A percentile compares a stretch with the other conserved stretches of the same genome.
Evolutionary conservation across 2,113 vertebrate genomes (phyloP).

Genomic region (Mystacornis crossleyi): DNA sequence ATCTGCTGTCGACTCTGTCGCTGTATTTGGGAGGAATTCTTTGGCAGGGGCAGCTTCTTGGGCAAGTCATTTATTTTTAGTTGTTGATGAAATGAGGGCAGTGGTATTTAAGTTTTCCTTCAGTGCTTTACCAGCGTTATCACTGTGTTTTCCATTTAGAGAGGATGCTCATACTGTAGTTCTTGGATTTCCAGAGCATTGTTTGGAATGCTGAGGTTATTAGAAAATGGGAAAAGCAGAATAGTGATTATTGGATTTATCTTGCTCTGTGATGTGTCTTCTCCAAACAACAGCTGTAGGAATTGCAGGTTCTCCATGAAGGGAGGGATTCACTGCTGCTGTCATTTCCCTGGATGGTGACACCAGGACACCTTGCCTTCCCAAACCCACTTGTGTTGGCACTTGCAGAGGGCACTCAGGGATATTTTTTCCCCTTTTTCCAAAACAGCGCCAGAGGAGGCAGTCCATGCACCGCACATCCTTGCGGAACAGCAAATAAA

Average conservation of each 20-base stretch:
- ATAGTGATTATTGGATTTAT: not conserved
- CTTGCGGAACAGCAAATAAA: not conserved
- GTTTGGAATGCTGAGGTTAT: not conserved
- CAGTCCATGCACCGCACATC: accelerated
- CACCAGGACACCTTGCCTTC: not conserved
- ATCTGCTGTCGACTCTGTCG: not conserved
- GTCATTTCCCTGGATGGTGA: not conserved
- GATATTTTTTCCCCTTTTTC: not conserved
- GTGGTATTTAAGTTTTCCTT: not conserved
- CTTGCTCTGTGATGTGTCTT: not conserved
- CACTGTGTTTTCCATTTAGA: not conserved
- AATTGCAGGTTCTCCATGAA: not conserved
- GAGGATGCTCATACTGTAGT: not conserved
- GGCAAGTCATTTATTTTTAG: not conserved
- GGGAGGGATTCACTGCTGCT: not conserved
- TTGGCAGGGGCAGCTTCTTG: not conserved
- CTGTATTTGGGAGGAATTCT: not conserved
- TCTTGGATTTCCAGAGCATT: not conserved
- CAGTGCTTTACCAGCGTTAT: not conserved
- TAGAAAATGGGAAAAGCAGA: not conserved
- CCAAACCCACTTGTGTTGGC: not conserved
- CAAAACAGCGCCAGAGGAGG: accelerated
- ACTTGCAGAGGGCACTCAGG: accelerated
- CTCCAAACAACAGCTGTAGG: not conserved
- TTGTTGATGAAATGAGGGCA: not conserved